Base-by-base conservation (phyloP, 2,888 invertebrate genomes). In the Bellardia pandia region DNA sequence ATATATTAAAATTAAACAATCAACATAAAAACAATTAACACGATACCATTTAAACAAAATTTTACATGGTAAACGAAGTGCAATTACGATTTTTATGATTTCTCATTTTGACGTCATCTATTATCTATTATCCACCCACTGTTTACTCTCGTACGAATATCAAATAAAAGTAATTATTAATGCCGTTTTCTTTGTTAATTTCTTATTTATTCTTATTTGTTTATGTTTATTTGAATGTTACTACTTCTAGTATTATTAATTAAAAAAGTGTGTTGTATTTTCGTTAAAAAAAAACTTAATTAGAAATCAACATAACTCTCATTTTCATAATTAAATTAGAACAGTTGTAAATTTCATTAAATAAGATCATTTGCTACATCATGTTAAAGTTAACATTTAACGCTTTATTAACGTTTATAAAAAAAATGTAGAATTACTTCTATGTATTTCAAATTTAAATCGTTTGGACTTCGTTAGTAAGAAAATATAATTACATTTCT, bases 131-230 rank as follows among this genome's bases (percentile, higher is more conserved):
- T 78, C 48, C 48, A 60, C 14, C 71, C 45, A 84, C 71, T 45
- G 56, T 60, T 81, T 76, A 58, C 23, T 71, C 69, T 69, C 81
- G 84, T 87, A 85, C 87, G 87, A 87, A 81, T 85, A 71, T 85
- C 77, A 58, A 85, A 85, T 71, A 81, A 87, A 87, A 87, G 87
- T 87, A 87, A 87, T 85, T 87, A 87, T 86, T 81, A 84, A 84
- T 85, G 23, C 45, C 58, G 51, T 81, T 87, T 86, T 77, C 80
- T 72, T 83, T 82, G 64, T 83, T 71, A 72, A 69, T 83, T 76
- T 86, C 62, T 86, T 84, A 68, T 80, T 83, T 83, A 74, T 74
- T 72, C 48, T 68, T 72, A 75, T 86, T 83, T 75, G 69, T 75
- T 87, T 85, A 42, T 85, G 80, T 87, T 87, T 56, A 85, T 69